phyloP scores from a whole-genome alignment of 2,113 vertebrate species.

The Menidia beryllina region DNA sequence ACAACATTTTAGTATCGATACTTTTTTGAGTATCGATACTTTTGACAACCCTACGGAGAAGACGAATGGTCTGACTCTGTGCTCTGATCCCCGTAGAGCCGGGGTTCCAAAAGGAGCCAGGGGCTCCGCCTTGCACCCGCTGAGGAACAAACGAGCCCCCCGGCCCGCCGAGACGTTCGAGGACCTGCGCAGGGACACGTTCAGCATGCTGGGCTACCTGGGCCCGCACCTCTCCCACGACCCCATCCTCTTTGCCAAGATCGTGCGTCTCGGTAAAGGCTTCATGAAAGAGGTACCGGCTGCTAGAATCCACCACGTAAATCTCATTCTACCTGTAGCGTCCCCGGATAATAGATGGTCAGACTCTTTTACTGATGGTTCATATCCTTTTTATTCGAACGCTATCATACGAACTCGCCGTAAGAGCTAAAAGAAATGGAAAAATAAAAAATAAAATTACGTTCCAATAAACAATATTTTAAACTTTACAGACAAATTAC shows the following conservation, averaged over 20 bases:
- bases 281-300: conserved; percentile 96
- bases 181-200: conserved; percentile 91
- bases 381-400: no score
- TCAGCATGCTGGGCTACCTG: conserved; percentile 96
- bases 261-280: conserved; percentile 94
- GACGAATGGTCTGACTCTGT: background rate
- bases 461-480: no score
- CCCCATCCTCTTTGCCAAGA: conserved; percentile 95
- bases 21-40: no score
- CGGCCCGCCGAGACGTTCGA: conserved; percentile 90
- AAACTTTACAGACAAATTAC: no score
- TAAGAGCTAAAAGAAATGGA: no score
- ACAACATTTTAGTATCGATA: no score
- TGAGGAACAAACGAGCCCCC: conserved; percentile 89
- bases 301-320: background rate
- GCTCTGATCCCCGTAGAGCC: conserved; percentile 80
- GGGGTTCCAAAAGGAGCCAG: conserved; percentile 95
- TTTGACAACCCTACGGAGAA: no score
- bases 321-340: background rate
- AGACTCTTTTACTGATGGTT: no score
- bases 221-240: conserved; percentile 97
- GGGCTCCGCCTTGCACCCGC: conserved; percentile 83
- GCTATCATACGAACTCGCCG: no score
- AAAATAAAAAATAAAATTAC: no score
- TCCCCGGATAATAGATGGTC: no score